Percentiles rank a stretch among this genome's conserved stretches.
phyloP scores from a whole-genome alignment of 92 coral and sea anemone genomes.

The Palythoa heliodiscus region DNA sequence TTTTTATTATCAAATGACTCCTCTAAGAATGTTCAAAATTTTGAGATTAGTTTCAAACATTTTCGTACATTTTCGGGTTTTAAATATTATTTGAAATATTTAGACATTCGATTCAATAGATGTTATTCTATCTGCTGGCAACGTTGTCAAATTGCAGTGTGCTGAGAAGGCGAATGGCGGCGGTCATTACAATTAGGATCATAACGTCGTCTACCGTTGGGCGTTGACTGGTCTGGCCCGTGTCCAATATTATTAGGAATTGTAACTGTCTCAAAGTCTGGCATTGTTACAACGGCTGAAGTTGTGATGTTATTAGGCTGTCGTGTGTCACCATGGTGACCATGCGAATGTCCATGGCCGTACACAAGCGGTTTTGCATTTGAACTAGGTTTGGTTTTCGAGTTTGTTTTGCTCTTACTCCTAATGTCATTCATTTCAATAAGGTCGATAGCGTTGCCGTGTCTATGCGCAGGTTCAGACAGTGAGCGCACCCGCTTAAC shows the following conservation, averaged over 20 bases:
- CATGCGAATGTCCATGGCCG: constrained; percentile 19
- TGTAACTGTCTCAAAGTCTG: constrained; percentile 86
- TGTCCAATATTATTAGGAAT: constrained; percentile 85
- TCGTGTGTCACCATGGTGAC: constrained; percentile 33
- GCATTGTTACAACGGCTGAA: constrained; percentile 89
- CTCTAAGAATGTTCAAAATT: constrained; percentile 1
- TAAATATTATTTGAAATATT: constrained; percentile 17
- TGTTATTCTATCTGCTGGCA: neutral
- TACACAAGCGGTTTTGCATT: constrained; percentile 38
- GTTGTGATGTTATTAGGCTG: constrained; percentile 77
- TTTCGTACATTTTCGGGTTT: constrained; percentile 19
- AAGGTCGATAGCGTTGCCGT: constrained; percentile 87
- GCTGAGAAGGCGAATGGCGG: constrained; percentile 64
- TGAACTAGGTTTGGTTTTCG: constrained; percentile 60
- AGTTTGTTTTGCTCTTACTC: constrained; percentile 60
- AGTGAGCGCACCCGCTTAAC: constrained; percentile 87
- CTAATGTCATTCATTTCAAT: constrained; percentile 82
- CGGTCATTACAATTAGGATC: constrained; percentile 76
- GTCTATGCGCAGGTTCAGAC: constrained; percentile 84
- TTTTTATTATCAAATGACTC: constrained; percentile 4
- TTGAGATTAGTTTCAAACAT: constrained; percentile 1
- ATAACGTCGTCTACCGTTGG: constrained; percentile 57
- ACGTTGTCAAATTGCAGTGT: constrained; percentile 29
- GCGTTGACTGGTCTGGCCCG: constrained; percentile 52
- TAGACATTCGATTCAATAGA: neutral